Conservation (phyloP, 2,113 vertebrate genomes). For the Psettodes erumei region DNA sequence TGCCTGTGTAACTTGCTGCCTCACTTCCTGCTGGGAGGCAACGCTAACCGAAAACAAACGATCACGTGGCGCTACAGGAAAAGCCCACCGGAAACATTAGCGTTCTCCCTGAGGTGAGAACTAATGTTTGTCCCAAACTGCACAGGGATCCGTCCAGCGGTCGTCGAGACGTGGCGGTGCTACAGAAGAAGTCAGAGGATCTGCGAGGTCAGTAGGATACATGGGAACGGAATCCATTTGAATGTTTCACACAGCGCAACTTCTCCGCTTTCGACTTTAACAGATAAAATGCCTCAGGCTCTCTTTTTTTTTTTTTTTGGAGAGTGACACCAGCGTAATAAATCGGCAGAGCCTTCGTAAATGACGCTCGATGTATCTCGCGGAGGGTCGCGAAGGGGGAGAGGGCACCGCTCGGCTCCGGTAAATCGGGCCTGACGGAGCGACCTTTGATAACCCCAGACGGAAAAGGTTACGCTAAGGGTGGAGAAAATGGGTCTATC, state of each 20-base stretch:
- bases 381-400: constrained; percentile 7
- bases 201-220: not conserved
- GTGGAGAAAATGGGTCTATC: constrained; percentile 68
- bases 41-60: too few species aligned
- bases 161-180: not conserved
- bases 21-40: too few species aligned
- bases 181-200: not conserved
- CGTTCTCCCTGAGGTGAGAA: not conserved
- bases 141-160: not conserved
- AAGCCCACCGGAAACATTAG: not conserved
- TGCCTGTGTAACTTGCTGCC: too few species aligned
- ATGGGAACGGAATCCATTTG: too few species aligned
- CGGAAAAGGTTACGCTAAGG: constrained; percentile 74
- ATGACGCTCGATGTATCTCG: constrained; percentile 9
- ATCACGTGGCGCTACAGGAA: not conserved
- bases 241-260: too few species aligned
- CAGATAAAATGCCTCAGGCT: not conserved
- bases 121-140: not conserved
- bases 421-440: constrained; percentile 75
- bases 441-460: constrained; percentile 77
- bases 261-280: too few species aligned
- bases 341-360: constrained; percentile 13
- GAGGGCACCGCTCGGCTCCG: constrained; percentile 14
- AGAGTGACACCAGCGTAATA: constrained; percentile 26
- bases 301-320: too few species aligned